Evolutionary conservation across 2,797 vertebrate species (phyloP), one percentile per base, ranked within the genome.

Genomic region (Philypnodon macrostomus): DNA sequence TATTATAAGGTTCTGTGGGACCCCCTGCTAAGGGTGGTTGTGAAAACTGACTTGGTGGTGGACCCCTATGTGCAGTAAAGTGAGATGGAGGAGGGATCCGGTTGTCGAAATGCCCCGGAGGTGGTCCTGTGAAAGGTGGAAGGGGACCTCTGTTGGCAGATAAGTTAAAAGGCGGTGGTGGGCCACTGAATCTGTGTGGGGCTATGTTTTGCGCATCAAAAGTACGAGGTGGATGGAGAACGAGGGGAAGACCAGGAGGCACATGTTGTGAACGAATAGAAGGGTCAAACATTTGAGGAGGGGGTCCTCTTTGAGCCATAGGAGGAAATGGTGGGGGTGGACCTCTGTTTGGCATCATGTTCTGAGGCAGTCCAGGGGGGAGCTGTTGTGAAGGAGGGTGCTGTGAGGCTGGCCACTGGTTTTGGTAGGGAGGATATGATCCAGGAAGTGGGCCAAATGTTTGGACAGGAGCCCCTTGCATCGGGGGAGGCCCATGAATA

Each of bases 81-180:
- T 94, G 93, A 21, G 92, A 73, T 6, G 90, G 87, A 4, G 86
- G 83, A 41, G 89, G 89, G 14, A 91, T 90, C 65, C 93, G 90
- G 12, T 73, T 87, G 12, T 95, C 94, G 84, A 90, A 92, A 54
- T 82, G 90, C 54, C 61, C 63, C 27, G 63, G 88, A 58, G 85
- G 87, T 9, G 63, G 89, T 14, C 75, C 78, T 0, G 83, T n/a
- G 38, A 91, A 92, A 14, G 90, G 91, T 55, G 84, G 81, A 47
- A 81, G 86, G 16, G 92, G 93, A 29, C 90, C 94, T 40, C 93
- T 92, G 30, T 90, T 92, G 70, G 87, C 79, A 58, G 93, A 81
- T 63, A 94, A 95, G 61, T 86, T 91, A 58, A 94, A 92, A 64
- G 93, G 93, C 38, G 88, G 92, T 30, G 92, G 94, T 0, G 90